phyloP scores from a whole-genome alignment of 2,888 invertebrate species.

The Ormyrus thymus region DNA sequence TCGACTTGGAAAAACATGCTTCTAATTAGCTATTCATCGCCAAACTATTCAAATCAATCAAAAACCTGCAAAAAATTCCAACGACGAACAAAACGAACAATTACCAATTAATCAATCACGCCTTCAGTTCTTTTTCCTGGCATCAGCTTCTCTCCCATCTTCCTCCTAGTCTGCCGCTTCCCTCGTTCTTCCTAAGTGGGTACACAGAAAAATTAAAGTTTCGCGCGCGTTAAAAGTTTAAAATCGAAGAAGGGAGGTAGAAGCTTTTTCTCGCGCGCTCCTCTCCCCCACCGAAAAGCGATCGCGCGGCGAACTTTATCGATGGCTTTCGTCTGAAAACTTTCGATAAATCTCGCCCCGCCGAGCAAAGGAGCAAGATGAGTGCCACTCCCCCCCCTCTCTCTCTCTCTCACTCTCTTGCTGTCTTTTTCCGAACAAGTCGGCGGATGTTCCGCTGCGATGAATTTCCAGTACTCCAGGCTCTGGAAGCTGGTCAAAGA shows the following conservation, averaged over 20 bases:
- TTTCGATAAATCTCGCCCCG: constrained; percentile 46
- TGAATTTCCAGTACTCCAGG: not conserved
- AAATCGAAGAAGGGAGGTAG: no score
- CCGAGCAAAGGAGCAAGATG: not conserved
- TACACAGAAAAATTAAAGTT: constrained; percentile 51
- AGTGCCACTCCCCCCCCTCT: no score
- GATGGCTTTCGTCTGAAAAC: constrained; percentile 45
- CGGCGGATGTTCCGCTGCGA: not conserved
- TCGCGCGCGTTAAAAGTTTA: constrained; percentile 31
- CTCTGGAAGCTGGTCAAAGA: not conserved
- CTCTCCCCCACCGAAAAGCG: constrained; percentile 12
- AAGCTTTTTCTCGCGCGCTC: no score
- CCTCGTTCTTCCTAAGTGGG: constrained; percentile 2
- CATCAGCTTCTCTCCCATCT: not conserved
- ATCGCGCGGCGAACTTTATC: constrained; percentile 42
- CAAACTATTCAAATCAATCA: not conserved
- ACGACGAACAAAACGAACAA: not conserved
- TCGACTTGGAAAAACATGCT: no score
- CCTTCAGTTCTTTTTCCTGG: not conserved
- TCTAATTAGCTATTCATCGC: not conserved
- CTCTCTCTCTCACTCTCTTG: no score
- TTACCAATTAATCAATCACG: constrained; percentile 36
- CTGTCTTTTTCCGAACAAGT: not conserved
- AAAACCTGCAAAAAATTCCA: not conserved
- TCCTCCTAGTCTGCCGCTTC: not conserved